Base-by-base conservation (phyloP, 2,113 vertebrate genomes). In the Stictonetta naevosa region DNA sequence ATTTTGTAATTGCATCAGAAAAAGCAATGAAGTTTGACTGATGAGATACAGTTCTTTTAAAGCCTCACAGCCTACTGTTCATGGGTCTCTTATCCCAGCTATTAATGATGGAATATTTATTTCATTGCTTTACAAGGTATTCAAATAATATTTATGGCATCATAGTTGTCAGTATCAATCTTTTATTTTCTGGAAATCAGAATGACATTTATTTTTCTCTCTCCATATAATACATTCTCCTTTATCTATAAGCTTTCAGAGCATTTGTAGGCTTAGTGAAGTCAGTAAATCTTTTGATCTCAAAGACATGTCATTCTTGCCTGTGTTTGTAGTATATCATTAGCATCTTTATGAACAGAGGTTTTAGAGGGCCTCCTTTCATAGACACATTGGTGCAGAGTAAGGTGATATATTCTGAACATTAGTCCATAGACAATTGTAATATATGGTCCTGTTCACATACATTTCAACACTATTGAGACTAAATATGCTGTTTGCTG, bases 1-100 rank as follows among this genome's bases (percentile, higher is more conserved):
- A 92, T 93, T 95, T 83, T 90, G 55, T 66, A 90, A 93, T 85
- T 93, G 52, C 52, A 88, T 88, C 71, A 77, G 95, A 96, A 92
- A 87, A 95, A 95, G 58, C 68, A 91, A 42, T 82, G 15, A 91
- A 59, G 50, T 64, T 92, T 96, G 77, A 92, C 72, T 83, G 89
- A 96, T 92, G 75, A 73, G 33, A 76, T 63, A 63, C 55, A 91
- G 63, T 48, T 83, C 73, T 79, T 72, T 55, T 60, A 88, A 92
- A 94, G 59, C 55, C 73, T 91, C 66, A 56, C 48, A 92, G 60
- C 29, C 55, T 86, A 52, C 20, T 63, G 50, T 46, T 93, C 53
- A 77, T 42, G 33, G 40, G 15, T 91, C 4, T 92, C 52, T 81
- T 74, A 68, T 17, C 23, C 14, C 33, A 85, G 52, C 14, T 76